phyloP scores from a whole-genome alignment of 2,113 vertebrate species.

The Vidua chalybeata region DNA sequence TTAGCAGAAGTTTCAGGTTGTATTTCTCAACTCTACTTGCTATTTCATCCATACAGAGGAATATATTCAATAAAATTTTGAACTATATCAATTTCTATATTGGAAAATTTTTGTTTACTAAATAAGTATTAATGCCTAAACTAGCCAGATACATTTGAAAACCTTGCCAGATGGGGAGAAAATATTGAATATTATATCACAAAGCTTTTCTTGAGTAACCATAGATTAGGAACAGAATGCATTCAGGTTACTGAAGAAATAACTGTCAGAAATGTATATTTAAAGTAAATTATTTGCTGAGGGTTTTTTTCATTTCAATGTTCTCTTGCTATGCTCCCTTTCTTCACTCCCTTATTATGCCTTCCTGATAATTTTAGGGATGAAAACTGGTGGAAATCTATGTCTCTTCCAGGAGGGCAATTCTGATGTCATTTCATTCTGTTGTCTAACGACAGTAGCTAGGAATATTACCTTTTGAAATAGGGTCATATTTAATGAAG shows the following conservation, averaged over 20 bases:
- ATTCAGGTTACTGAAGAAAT: not conserved
- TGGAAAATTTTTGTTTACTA: not conserved
- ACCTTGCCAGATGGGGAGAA: not conserved
- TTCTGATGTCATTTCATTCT: not conserved
- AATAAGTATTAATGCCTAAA: not conserved
- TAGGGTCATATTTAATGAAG: not conserved
- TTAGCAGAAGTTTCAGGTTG: not conserved
- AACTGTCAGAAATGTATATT: not conserved
- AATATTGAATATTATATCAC: not conserved
- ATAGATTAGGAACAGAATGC: not conserved
- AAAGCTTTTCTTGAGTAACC: not conserved
- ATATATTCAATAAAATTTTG: not conserved
- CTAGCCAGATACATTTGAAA: not conserved
- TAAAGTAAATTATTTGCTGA: not conserved
- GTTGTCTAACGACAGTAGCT: not conserved
- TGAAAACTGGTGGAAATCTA: not conserved
- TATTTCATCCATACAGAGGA: not conserved
- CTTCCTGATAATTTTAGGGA: not conserved
- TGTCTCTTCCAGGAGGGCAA: not conserved
- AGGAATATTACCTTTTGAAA: not conserved
- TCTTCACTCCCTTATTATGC: not conserved
- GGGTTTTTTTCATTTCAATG: rapidly evolving
- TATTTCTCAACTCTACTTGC: not conserved
- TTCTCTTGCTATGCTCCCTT: not conserved
- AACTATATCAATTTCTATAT: not conserved